phyloP scores from a whole-genome alignment of 2,888 invertebrate genomes.

The Nebria salina region DNA sequence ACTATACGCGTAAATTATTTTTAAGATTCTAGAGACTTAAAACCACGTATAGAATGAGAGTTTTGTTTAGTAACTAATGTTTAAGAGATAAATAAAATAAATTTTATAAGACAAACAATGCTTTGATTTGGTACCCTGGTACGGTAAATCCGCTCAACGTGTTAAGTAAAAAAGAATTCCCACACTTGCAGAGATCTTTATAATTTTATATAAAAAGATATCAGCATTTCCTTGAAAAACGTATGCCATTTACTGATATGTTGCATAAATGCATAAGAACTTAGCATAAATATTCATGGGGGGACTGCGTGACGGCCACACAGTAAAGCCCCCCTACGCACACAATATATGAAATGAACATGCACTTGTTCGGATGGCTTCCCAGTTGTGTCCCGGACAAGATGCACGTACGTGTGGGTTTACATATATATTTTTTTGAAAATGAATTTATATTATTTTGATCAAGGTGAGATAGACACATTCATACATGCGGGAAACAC shows the following conservation, averaged over 20 bases:
- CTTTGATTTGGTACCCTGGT: too few relatives aligned
- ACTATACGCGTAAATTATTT: too few relatives aligned
- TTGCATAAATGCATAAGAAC: constrained; percentile 42
- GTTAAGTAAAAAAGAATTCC: neutral
- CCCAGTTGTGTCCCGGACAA: too few relatives aligned
- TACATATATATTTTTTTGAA: too few relatives aligned
- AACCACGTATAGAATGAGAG: too few relatives aligned
- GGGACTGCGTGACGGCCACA: constrained; percentile 2
- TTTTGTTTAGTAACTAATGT: too few relatives aligned
- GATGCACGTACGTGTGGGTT: too few relatives aligned
- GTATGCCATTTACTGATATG: constrained; percentile 33
- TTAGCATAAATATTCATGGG: constrained; percentile 43
- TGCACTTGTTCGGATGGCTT: too few relatives aligned
- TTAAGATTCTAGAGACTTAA: too few relatives aligned
- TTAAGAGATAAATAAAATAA: too few relatives aligned
- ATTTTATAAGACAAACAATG: too few relatives aligned
- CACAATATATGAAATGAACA: neutral
- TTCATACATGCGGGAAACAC: neutral
- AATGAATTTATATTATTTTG: neutral
- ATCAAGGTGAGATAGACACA: neutral
- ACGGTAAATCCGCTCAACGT: too few relatives aligned
- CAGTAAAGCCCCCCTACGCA: neutral
- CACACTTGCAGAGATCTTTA: constrained; percentile 33
- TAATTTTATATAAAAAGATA: constrained; percentile 39
- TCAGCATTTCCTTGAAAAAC: constrained; percentile 45